Evolutionary conservation across 1,140 invertebrate species (phyloP), one percentile per base, ranked within the genome.

Genomic region (Meloidogyne exigua): DNA sequence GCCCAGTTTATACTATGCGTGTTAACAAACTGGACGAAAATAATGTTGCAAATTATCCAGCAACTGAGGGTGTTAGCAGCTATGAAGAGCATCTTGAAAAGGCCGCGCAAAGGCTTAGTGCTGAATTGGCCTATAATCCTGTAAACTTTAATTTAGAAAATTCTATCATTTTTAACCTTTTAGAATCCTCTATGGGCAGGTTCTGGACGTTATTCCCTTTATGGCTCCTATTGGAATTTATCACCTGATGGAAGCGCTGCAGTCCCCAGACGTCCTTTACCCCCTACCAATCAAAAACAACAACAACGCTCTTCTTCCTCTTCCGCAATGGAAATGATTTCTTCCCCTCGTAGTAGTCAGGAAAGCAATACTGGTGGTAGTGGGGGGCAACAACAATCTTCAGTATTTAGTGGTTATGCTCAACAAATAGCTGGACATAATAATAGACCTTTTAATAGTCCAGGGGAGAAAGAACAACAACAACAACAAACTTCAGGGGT

Each of bases 81-180:
- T 86, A 87, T 76, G 85, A 86, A 70, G 85, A 86, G 65, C 85
- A 87, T 32, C 62, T 86, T 49, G 86, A 87, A 49, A 85, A 86
- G 64, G 80, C 84, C 2, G 78, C 80, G 3, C 69, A 84, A 32
- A 63, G 84, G 12, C 75, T 75, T 39, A 68, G 72, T 28, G 84
- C 86, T 23, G 76, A 86, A 76, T 73, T 72, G 36, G 72, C 85
- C 3, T 86, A 87, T 68, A 73, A 82, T 49, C 78, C 80, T 23
- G 84, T 78, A 26, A 70, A 36, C 68, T 25, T 32, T 70, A 70
- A 4, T 49, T 28, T n/a, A 13, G 11, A 49, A 49, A 49, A n/a
- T n/a, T n/a, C n/a, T 18, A 18, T n/a, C 0, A 15, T 57, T 57
- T 57, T 57, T 15, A 15, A 2, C 11, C 15, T 44, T 44, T 15